phyloP scores from a whole-genome alignment of 2,888 invertebrate species.

The Oscheius sp. region DNA sequence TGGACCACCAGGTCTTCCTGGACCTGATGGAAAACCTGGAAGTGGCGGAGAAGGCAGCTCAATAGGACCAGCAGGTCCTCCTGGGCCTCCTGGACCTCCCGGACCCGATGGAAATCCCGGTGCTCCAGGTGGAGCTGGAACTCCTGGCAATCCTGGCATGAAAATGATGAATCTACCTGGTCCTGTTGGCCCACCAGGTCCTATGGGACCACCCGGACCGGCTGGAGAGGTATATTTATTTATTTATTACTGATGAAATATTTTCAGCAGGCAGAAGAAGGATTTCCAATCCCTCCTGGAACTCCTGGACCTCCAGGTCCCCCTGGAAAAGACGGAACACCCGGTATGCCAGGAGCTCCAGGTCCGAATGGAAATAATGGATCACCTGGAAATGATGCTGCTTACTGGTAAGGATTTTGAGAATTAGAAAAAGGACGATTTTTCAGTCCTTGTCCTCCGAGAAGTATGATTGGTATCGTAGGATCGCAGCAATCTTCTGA shows the following conservation, averaged over 20 bases:
- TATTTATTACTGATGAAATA: not conserved
- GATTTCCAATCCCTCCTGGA: constrained; percentile 19
- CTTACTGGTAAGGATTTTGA: not conserved
- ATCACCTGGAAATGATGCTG: constrained; percentile 16
- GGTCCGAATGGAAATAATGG: not conserved
- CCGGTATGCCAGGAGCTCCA: not conserved
- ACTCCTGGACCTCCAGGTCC: constrained; percentile 17
- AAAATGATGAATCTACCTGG: constrained; percentile 11
- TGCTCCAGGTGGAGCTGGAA: constrained; percentile 34
- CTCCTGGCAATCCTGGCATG: constrained; percentile 1
- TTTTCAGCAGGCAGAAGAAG: constrained; percentile 1
- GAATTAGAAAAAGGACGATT: not conserved
- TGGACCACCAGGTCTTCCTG: constrained; percentile 3
- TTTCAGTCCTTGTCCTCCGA: not conserved
- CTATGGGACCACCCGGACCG: constrained; percentile 9
- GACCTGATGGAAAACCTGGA: constrained; percentile 10
- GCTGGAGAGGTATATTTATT: not conserved
- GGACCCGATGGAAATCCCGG: constrained; percentile 50
- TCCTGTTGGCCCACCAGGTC: constrained; percentile 2
- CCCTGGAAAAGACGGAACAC: constrained; percentile 16
- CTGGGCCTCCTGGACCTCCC: constrained; percentile 54
- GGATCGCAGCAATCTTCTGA: not conserved
- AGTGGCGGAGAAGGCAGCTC: not conserved
- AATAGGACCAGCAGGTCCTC: constrained; percentile 39
- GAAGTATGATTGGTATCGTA: not conserved